These are phyloP conservation scores for Lepidurus packardi DNA, from an alignment of 1,140 invertebrate genomes.

Conservation along the genomic window DNA sequence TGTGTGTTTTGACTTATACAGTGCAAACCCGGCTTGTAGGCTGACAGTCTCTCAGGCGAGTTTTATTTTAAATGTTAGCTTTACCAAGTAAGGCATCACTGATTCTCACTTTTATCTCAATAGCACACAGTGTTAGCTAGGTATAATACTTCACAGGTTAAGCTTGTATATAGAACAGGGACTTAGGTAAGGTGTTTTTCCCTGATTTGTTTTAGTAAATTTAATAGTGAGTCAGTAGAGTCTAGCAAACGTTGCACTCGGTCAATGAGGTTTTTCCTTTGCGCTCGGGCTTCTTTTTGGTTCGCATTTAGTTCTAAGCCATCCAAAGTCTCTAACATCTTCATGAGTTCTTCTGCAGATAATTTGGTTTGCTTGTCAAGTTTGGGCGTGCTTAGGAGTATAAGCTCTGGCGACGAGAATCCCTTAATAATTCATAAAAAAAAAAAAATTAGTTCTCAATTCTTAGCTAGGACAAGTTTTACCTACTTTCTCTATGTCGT, in stretches of 20 bases:
- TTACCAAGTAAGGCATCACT: neutral
- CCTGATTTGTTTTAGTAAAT: neutral
- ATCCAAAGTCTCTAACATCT: neutral
- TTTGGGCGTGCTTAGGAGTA: neutral
- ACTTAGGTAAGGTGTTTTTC: neutral
- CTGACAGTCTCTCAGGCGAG: neutral
- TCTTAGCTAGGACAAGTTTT: neutral
- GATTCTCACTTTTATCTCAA: neutral
- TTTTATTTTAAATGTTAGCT: neutral
- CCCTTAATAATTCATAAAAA: neutral
- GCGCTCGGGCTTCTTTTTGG: constrained; percentile 10
- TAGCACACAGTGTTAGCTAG: neutral
- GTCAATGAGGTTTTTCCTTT: constrained; percentile 6
- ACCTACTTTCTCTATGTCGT: neutral
- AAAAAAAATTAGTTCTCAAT: neutral
- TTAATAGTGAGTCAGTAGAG: neutral
- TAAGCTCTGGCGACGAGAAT: neutral
- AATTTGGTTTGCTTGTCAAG: neutral
- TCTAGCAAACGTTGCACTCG: constrained; percentile 1
- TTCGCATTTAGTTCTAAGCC: neutral
- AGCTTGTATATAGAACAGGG: neutral
- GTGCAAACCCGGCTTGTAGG: neutral
- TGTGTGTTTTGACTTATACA: constrained; percentile 22
- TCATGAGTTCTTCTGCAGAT: neutral
- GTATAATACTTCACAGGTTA: neutral